Percentiles rank a stretch among this genome's conserved stretches.
Conservation (phyloP, 2,888 invertebrate genomes). For the Himalopsyche tibetana region DNA sequence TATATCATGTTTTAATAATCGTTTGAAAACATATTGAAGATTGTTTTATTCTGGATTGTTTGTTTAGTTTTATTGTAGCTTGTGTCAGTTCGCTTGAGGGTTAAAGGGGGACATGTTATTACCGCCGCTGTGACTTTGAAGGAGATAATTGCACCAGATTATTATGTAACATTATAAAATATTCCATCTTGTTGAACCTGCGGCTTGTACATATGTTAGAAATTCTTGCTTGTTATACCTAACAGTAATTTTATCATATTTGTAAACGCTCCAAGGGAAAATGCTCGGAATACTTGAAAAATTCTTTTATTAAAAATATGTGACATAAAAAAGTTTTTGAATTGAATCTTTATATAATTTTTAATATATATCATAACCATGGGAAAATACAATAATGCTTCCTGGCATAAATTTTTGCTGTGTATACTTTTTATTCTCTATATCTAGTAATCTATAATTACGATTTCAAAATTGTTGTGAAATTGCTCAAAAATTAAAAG, state of each 20-base stretch:
- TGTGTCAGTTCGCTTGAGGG: background rate
- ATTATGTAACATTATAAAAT: constrained; percentile 44
- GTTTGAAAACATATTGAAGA: too few species aligned
- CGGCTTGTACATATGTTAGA: constrained; percentile 33
- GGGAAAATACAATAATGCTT: background rate
- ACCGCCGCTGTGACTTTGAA: constrained; percentile 36
- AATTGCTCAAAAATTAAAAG: too few species aligned
- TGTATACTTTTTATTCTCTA: too few species aligned
- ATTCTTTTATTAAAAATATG: background rate
- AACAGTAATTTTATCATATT: constrained; percentile 22
- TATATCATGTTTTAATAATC: too few species aligned
- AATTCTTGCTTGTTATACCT: constrained; percentile 39
- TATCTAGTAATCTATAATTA: too few species aligned
- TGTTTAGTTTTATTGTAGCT: too few species aligned
- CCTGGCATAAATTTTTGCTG: too few species aligned
- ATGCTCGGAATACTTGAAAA: background rate
- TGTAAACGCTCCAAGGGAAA: constrained; percentile 12
- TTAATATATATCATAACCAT: background rate
- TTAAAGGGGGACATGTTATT: constrained; percentile 32
- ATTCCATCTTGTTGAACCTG: constrained; percentile 31
- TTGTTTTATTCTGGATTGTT: too few species aligned
- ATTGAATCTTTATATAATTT: background rate
- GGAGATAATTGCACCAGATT: constrained; percentile 47
- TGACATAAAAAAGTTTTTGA: background rate
- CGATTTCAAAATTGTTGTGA: too few species aligned